phyloP scores from a whole-genome alignment of 2,797 vertebrate species.

The Silurus lanzhouensis region DNA sequence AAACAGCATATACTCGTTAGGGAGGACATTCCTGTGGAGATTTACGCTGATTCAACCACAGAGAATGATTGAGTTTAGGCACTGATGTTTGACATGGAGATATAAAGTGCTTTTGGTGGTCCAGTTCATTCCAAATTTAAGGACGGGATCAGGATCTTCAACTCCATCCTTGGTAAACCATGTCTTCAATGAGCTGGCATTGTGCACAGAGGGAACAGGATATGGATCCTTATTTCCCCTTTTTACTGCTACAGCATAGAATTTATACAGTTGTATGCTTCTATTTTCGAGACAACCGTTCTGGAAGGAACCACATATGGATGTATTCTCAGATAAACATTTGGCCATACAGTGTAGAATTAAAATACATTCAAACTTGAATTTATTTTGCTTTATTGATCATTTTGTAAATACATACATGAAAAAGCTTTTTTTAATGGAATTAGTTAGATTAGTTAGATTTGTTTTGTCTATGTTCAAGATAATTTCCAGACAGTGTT shows the following conservation, averaged over 20 bases:
- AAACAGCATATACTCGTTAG: neutral
- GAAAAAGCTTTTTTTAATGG: neutral
- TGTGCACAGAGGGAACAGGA: neutral
- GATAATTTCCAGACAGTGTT: neutral
- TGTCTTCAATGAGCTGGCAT: neutral
- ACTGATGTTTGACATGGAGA: neutral
- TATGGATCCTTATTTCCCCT: neutral
- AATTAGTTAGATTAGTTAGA: neutral
- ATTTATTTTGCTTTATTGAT: neutral
- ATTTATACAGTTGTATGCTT: neutral
- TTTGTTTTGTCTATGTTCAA: neutral
- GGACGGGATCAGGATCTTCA: neutral
- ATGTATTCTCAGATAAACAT: neutral
- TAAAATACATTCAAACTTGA: neutral
- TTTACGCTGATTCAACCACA: neutral
- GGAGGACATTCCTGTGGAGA: neutral
- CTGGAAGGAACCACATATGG: neutral
- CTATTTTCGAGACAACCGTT: neutral
- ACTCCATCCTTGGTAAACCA: neutral
- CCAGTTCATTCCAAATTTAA: neutral
- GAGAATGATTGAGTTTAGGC: neutral
- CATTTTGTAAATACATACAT: neutral
- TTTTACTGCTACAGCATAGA: neutral
- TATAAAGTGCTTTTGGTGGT: neutral
- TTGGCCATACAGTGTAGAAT: neutral